phyloP scores from a whole-genome alignment of 2,888 invertebrate species.

The Pogonocherus hispidulus region DNA sequence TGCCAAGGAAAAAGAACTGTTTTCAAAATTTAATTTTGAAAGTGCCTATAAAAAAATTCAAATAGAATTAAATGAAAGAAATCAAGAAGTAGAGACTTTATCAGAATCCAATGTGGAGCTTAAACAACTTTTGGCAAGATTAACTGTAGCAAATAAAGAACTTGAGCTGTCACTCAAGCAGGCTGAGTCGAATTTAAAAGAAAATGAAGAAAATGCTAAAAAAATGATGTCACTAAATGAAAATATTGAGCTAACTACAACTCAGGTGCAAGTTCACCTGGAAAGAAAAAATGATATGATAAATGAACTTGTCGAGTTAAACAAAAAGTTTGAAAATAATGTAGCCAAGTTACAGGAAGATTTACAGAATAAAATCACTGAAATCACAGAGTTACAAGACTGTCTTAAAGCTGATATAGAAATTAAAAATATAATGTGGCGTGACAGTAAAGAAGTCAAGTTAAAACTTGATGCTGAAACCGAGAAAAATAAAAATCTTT shows the following conservation, averaged over 20 bases:
- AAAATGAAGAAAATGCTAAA: conserved; percentile 28
- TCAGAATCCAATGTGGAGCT: conserved; percentile 12
- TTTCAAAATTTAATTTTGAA: conserved; percentile 40
- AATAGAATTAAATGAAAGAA: conserved; percentile 35
- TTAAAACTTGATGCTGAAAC: background rate
- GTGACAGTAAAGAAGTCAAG: conserved; percentile 31
- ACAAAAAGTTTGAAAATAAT: conserved; percentile 34
- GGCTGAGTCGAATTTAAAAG: conserved; percentile 15
- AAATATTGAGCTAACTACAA: conserved; percentile 38
- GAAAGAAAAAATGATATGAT: conserved; percentile 38
- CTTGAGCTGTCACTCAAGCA: conserved; percentile 28
- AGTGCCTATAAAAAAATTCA: conserved; percentile 38
- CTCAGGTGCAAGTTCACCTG: conserved; percentile 40
- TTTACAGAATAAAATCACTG: conserved; percentile 37
- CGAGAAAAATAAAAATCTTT: conserved; percentile 13
- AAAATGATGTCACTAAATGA: conserved; percentile 19
- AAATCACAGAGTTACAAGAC: conserved; percentile 39
- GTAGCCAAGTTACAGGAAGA: conserved; percentile 37
- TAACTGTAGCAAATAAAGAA: conserved; percentile 27
- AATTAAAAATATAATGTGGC: conserved; percentile 39
- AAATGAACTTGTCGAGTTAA: conserved; percentile 38
- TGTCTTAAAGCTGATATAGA: conserved; percentile 31
- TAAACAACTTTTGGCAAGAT: conserved; percentile 17
- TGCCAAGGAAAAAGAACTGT: conserved; percentile 29
- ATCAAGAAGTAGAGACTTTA: conserved; percentile 23